Base-by-base conservation (phyloP, 2,797 vertebrate species). In the Poeciliopsis turneri region DNA sequence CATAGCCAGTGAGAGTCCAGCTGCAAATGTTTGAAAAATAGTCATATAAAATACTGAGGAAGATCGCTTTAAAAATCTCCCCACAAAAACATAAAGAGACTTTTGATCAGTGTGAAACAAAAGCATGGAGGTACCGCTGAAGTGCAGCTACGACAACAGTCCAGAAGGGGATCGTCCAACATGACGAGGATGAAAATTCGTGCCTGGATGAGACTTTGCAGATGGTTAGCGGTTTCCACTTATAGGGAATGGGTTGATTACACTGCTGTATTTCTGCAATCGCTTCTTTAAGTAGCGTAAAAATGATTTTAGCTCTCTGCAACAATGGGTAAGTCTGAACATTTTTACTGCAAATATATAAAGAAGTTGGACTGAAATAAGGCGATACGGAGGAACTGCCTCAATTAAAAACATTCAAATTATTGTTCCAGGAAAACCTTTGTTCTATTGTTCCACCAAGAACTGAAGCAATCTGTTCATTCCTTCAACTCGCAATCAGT, bases 401-500 rank as follows among this genome's bases (percentile, higher is more conserved):
- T 81, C 33, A 72, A 82, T 76, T 76, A 16, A 84, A 84, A 80
- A 78, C 28, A 23, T 68, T 84, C 72, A 59, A 82, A 39, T 81
- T 71, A 74, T 83, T 78, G 70, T 84, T 77, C 84, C 78, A 87
- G 77, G 71, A 76, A n/a, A n/a, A 64, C 70, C 83, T 91, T 91
- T 92, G 90, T 91, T 77, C 70, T 68, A 51, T 47, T 20, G 49
- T 25, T 82, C 81, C 75, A 74, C 69, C 2, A 36, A 87, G 80
- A 89, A 80, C 82, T 87, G 84, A 46, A 81, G 85, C 77, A 74
- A 77, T 55, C 84, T 72, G 79, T 85, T 82, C 83, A 69, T 85
- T 86, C 89, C 82, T 91, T 93, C 85, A 88, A 88, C 80, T 87
- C 8, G 30, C 78, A 86, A 90, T 92, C 90, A 90, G 78, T 91